phyloP scores from a whole-genome alignment of 2,113 vertebrate genomes.

The Apus apus region DNA sequence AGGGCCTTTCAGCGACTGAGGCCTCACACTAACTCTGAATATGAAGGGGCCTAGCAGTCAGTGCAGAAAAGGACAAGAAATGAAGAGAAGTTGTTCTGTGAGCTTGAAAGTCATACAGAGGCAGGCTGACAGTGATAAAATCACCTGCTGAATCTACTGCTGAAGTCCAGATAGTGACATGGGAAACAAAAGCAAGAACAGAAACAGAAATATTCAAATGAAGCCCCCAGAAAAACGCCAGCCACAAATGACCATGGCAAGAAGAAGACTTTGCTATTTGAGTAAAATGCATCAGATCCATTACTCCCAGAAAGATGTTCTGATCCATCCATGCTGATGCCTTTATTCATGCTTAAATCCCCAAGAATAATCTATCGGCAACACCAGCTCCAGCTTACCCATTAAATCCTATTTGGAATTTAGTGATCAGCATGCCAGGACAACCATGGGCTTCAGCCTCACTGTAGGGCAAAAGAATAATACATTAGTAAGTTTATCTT shows the following conservation, averaged over 20 bases:
- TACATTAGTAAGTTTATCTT: not conserved
- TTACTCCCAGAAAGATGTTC: not conserved
- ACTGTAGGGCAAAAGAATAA: not conserved
- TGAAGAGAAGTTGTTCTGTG: not conserved
- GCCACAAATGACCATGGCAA: not conserved
- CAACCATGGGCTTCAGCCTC: not conserved
- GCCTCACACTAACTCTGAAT: not conserved
- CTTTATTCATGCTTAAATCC: slow-evolving; percentile 39
- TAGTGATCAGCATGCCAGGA: not conserved
- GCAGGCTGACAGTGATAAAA: not conserved
- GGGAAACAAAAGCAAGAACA: not conserved
- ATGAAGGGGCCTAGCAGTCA: not conserved
- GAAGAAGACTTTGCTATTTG: not conserved
- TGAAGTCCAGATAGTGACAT: not conserved
- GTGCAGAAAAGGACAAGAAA: not conserved
- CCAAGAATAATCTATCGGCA: slow-evolving; percentile 51
- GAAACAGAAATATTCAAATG: not conserved
- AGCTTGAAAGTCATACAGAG: not conserved
- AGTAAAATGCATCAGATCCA: not conserved
- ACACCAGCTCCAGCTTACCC: slow-evolving; percentile 13
- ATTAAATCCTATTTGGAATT: slow-evolving; percentile 58
- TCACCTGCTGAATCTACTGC: not conserved
- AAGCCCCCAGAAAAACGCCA: not conserved
- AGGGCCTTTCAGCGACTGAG: not conserved
- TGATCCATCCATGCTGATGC: not conserved